phyloP scores from a whole-genome alignment of 2,888 invertebrate species.

The Rotaria macrura region DNA sequence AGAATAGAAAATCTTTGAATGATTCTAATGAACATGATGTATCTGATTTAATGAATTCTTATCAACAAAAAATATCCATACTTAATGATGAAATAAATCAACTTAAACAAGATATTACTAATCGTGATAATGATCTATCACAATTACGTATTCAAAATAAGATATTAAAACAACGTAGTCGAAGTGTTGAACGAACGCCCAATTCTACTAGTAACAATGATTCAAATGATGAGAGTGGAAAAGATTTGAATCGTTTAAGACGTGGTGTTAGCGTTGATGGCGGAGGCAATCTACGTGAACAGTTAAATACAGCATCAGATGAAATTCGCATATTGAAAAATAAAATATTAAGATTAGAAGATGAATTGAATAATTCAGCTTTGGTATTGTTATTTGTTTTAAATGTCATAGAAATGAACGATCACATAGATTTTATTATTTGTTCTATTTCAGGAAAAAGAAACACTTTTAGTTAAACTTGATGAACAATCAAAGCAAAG shows the following conservation, averaged over 20 bases:
- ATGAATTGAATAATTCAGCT: conserved; percentile 24
- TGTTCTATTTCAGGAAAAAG: conserved; percentile 24
- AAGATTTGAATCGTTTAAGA: not conserved
- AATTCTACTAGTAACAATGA: not conserved
- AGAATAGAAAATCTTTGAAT: not conserved
- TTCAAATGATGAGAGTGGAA: not conserved
- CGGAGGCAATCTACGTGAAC: not conserved
- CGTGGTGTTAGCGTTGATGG: conserved; percentile 7
- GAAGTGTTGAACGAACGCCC: conserved; percentile 21
- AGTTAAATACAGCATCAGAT: conserved; percentile 22
- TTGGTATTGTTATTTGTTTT: conserved; percentile 7
- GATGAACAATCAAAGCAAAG: conserved; percentile 19
- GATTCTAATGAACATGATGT: conserved; percentile 14
- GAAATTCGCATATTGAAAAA: conserved; percentile 30
- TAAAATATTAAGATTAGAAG: conserved; percentile 31
- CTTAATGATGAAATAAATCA: conserved; percentile 30
- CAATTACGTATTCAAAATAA: conserved; percentile 29
- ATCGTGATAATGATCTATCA: conserved; percentile 30
- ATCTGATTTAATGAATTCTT: conserved; percentile 32
- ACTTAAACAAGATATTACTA: conserved; percentile 26
- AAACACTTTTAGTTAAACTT: conserved; percentile 20
- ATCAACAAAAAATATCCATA: conserved; percentile 33
- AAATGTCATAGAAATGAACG: not conserved
- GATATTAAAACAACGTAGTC: conserved; percentile 33
- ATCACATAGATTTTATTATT: not conserved